Base-by-base conservation (phyloP, 2,888 invertebrate genomes). In the Volucella zonaria region DNA sequence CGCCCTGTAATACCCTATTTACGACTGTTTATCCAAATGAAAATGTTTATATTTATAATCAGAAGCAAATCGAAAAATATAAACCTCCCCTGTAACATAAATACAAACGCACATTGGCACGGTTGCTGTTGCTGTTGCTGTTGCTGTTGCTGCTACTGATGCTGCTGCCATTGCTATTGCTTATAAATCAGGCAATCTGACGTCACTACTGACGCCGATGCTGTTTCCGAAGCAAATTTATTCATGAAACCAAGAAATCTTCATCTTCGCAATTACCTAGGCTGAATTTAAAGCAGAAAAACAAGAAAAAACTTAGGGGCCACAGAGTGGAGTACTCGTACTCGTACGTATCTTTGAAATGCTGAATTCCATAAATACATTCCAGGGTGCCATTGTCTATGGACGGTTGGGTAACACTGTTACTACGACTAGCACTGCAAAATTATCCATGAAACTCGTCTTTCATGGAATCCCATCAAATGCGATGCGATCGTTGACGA, bases 341-440 rank as follows among this genome's bases (percentile, higher is more conserved):
- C 49, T 15, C 49, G 38, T 38, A 49, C 40, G 51, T 38, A 40
- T 14, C 12, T 64, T 64, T 64, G 49, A 42, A 59, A 71, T 42
- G 49, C 51, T 40, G 51, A 59, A 71, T 59, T 58, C 66, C 66
- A 66, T 75, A 75, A 75, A 75, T 75, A 66, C 66, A 45, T 56
- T 64, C 18, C 47, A 74, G 52, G 40, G 18, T 49, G 56, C 49
- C 42, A 58, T 75, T 47, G 54, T 62, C 31, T 74, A 38, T 11
- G 42, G 14, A 42, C 43, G 54, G 6, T 31, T 31, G 6, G 6
- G 31, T 31, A 31, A 31, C 6, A 31, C 31, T 31, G 31, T 31
- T 6, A 31, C 15, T 42, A 40, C 49, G 11, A 18, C n/a, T 42
- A 18, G 31, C 56, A 58, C 23, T 56, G 23, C 64, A 45, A 3